phyloP scores from a whole-genome alignment of 2,888 invertebrate genomes.

The Xestia c-nigrum region DNA sequence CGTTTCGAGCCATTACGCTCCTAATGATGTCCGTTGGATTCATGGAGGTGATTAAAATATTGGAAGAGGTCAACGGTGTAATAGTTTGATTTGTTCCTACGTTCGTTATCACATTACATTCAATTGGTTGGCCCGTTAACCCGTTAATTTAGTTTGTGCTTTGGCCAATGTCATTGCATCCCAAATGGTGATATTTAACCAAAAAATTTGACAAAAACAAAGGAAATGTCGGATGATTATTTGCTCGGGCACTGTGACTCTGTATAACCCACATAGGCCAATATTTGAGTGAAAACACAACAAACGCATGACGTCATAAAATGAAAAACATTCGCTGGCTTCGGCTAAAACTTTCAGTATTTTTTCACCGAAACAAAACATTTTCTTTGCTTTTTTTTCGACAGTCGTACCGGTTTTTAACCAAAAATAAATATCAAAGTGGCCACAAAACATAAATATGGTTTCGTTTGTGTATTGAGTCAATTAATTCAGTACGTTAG shows the following conservation, averaged over 20 bases:
- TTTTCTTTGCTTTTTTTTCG: slow-evolving; percentile 56
- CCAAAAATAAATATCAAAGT: slow-evolving; percentile 51
- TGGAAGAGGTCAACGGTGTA: slow-evolving; percentile 3
- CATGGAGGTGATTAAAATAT: slow-evolving; percentile 39
- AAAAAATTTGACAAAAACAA: neutral
- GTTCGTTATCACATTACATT: neutral
- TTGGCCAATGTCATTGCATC: neutral
- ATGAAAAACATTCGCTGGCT: slow-evolving; percentile 19
- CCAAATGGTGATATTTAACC: neutral
- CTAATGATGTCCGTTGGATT: slow-evolving; percentile 55
- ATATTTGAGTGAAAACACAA: slow-evolving; percentile 35
- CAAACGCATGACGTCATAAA: slow-evolving; percentile 31
- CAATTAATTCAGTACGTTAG: slow-evolving; percentile 62
- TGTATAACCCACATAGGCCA: slow-evolving; percentile 12
- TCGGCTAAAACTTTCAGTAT: slow-evolving; percentile 37
- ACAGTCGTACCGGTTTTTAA: slow-evolving; percentile 35
- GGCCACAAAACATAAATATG: slow-evolving; percentile 59
- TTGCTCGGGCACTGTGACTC: neutral
- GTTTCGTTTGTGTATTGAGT: slow-evolving; percentile 59
- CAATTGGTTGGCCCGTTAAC: neutral
- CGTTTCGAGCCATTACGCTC: slow-evolving; percentile 57
- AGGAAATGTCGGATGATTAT: neutral
- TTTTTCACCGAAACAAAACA: slow-evolving; percentile 47
- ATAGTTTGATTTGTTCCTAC: neutral
- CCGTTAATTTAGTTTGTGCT: neutral